Conservation (phyloP, 1,140 invertebrate species). For the Leptinotarsa texana region DNA sequence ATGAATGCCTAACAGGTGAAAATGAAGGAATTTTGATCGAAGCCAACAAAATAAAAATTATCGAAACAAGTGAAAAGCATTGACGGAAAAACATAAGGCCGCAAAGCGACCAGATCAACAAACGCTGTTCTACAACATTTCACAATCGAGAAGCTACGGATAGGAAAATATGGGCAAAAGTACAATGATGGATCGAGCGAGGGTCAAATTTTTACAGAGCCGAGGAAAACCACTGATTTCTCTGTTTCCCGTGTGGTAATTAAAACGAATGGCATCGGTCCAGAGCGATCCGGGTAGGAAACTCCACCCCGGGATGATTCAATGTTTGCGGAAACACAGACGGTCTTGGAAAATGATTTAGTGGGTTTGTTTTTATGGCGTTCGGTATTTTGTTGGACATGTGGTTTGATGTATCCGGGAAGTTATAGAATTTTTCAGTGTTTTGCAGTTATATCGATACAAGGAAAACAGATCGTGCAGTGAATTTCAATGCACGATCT, state of each 20-base stretch:
- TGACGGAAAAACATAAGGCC: not conserved
- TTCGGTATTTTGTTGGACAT: constrained; percentile 1
- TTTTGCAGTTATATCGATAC: not conserved
- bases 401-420: not conserved
- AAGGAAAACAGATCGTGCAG: not conserved
- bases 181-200: not conserved
- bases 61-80: not conserved
- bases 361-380: constrained; percentile 4
- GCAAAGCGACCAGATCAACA: not conserved
- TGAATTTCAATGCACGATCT: not conserved
- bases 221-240: constrained; percentile 23
- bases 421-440: not conserved
- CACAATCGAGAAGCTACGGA: not conserved
- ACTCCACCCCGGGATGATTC: constrained; percentile 22
- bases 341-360: constrained; percentile 23
- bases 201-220: constrained; percentile 18
- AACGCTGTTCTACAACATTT: not conserved
- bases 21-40: not conserved
- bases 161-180: not conserved
- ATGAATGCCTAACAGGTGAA: not conserved
- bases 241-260: constrained; percentile 23
- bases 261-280: constrained; percentile 19
- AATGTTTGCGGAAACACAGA: constrained; percentile 22
- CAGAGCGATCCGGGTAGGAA: constrained; percentile 5
- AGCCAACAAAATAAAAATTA: not conserved